Evolutionary conservation across 2,888 invertebrate species (phyloP), one percentile per base, ranked within the genome.

Genomic region (Corythucha ciliata): DNA sequence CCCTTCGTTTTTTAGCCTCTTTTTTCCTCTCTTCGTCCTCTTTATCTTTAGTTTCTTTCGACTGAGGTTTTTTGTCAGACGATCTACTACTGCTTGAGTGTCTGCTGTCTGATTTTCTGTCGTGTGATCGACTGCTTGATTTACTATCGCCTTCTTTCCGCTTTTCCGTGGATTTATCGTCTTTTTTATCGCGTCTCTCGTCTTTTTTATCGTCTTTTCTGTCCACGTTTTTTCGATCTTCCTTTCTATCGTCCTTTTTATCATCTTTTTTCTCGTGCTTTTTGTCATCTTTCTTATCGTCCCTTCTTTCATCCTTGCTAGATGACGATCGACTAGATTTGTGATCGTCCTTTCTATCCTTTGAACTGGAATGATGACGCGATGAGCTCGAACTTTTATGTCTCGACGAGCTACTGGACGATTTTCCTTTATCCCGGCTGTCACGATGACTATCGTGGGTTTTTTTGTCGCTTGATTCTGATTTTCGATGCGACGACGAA

Each of bases 11-110:
- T 47, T 61, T 61, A 8, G 57, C 49, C 22, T 61, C 60, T 10
- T 60, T 57, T 54, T 55, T 61, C 3, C 20, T 26, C 12, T 71
- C 71, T 7, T 60, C 60, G 60, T 71, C 72, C 24, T 59, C 59
- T 53, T 71, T 72, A 16, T 59, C 62, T 55, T 68, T 69, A n/a
- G 63, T 65, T 62, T 73, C 73, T 58, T 72, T 72, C 46, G 73
- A 73, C 2, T 67, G 68, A 22, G 16, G 18, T 22, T 29, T 41
- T 2, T 29, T 24, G 8, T 12, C 22, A 33, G 29, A 33, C 14
- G 48, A 48, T 24, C 40, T 48, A 6, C 18, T 4, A 45, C 20
- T n/a, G n/a, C n/a, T 16, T 2, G 48, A 48, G 14, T 48, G n/a
- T n/a, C n/a, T 32, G 12, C 39, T 47, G 8, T 36, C 40, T 10